A percentile compares a stretch with the other conserved stretches of the same genome.
Conservation (phyloP, 2,797 vertebrate species). For the Salarias fasciatus region DNA sequence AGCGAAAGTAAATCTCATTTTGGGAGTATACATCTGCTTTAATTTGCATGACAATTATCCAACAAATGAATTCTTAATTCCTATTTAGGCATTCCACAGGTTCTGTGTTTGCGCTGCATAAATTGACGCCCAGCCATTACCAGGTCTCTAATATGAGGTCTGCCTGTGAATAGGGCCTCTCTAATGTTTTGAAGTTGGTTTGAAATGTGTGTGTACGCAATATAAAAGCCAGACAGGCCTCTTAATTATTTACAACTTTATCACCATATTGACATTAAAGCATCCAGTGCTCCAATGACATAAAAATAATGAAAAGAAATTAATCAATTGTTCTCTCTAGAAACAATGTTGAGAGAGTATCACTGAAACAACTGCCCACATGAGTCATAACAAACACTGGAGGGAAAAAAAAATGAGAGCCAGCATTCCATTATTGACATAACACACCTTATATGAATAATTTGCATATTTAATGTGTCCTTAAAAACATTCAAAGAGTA, state of each 20-base stretch:
- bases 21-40: conserved; percentile 55
- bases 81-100: conserved; percentile 57
- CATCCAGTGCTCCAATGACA: not conserved
- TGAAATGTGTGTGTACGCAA: conserved; percentile 47
- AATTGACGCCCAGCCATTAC: conserved; percentile 50
- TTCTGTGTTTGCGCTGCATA: conserved; percentile 63
- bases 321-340: not conserved
- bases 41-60: conserved; percentile 66
- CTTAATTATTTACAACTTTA: conserved; percentile 64
- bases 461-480: too few relatives aligned
- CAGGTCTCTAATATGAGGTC: conserved; percentile 40
- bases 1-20: conserved; percentile 48
- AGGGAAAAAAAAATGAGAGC: not conserved
- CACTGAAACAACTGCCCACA: conserved; percentile 2
- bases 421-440: not conserved
- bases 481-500: too few relatives aligned
- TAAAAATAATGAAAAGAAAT: conserved; percentile 18
- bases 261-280: conserved; percentile 45
- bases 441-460: too few relatives aligned
- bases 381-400: too few relatives aligned
- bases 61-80: conserved; percentile 67
- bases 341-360: conserved; percentile 11
- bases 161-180: conserved; percentile 44
- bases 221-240: conserved; percentile 44
- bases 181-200: conserved; percentile 54